Evolutionary conservation across 2,888 invertebrate genomes (phyloP).

Genomic region (Drepanosiphum platanoidis): DNA sequence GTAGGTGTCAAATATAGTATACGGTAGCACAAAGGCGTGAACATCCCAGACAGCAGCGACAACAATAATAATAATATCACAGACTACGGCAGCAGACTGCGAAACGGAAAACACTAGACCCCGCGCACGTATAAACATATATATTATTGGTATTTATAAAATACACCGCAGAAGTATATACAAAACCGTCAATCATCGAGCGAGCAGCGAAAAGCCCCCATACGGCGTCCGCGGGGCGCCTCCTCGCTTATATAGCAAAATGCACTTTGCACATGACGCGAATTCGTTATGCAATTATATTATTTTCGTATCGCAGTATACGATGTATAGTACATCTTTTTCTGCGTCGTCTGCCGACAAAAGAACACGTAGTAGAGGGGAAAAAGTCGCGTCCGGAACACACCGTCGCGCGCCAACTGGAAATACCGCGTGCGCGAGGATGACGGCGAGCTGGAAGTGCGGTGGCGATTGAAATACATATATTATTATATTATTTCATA

Average conservation of each 20-base stretch:
- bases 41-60: not conserved
- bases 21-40: constrained; percentile 50
- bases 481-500: not conserved
- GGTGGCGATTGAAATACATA: no score
- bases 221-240: constrained; percentile 47
- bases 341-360: no score
- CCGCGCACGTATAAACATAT: not conserved
- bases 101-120: not conserved
- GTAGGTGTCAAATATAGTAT: not conserved
- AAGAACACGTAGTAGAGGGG: no score
- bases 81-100: constrained; percentile 28
- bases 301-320: not conserved
- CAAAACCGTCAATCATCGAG: constrained; percentile 53
- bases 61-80: constrained; percentile 37
- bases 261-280: not conserved
- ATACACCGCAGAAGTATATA: not conserved
- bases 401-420: no score
- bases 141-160: not conserved
- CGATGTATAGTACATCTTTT: no score
- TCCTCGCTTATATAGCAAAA: not conserved
- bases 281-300: constrained; percentile 34
- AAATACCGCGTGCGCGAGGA: no score
- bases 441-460: no score
- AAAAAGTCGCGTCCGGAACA: no score
- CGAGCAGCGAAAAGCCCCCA: constrained; percentile 39